Percentiles rank a stretch among this genome's conserved stretches.
phyloP scores from a whole-genome alignment of 2,113 vertebrate genomes.

The Gallinago jamesoni region DNA sequence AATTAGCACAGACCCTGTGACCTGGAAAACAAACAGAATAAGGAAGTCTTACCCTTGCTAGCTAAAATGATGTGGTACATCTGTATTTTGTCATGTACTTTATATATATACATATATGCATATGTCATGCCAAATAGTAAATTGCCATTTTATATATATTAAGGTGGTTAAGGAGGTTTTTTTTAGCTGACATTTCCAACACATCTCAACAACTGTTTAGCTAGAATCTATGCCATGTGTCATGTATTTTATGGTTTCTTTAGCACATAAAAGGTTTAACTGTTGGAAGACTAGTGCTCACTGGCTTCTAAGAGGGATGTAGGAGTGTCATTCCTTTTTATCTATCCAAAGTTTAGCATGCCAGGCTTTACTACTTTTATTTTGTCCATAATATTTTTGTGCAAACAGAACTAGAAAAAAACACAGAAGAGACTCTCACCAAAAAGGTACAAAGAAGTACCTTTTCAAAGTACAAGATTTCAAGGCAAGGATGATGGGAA shows the following conservation, averaged over 20 bases:
- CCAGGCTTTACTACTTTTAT: background rate
- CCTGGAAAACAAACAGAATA: conserved; percentile 23
- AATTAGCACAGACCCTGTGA: conserved; percentile 24
- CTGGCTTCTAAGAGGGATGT: background rate
- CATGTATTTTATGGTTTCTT: background rate
- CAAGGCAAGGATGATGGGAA: background rate
- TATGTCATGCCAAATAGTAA: conserved; percentile 32
- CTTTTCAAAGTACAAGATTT: background rate
- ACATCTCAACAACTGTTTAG: conserved; percentile 42
- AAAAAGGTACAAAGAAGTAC: background rate
- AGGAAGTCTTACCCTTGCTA: conserved; percentile 2
- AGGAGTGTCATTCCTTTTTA: background rate
- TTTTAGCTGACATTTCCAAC: conserved; percentile 60
- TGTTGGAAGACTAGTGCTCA: background rate
- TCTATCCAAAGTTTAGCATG: background rate
- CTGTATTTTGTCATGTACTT: background rate
- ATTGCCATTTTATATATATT: conserved; percentile 38
- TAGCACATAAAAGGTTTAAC: background rate
- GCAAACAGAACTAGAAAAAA: background rate
- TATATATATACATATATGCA: background rate
- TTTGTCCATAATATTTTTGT: background rate
- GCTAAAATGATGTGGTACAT: conserved; percentile 24
- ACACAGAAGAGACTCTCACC: background rate
- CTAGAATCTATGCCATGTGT: background rate
- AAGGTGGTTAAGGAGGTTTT: conserved; percentile 22